Base-by-base conservation (phyloP, 2,113 vertebrate genomes). In the Rutilus rutilus region DNA sequence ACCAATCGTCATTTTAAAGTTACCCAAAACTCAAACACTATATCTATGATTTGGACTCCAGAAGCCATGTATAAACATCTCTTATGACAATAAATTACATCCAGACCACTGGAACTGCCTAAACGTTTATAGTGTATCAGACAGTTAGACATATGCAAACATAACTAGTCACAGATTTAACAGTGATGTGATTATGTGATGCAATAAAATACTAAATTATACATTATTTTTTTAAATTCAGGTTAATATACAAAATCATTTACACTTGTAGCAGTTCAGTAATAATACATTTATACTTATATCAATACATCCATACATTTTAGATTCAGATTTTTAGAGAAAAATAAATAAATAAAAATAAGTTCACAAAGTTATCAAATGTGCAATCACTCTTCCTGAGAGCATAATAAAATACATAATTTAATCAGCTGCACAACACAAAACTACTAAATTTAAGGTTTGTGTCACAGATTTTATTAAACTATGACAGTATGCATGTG, bases 1-100 rank as follows among this genome's bases (percentile, higher is more conserved):
- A 84, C 86, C 65, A 86, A 83, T 88, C 85, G 84, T 85, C 64
- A 74, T 69, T 71, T 71, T 69, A 54, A 80, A 33, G n/a, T 30
- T 78, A 39, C 21, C 19, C 19, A 85, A 57, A 15, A 50, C 57
- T 36, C 23, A 25, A 25, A 57, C 14, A 27, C 27, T 30, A 42
- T 1, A 15, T 23, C 7, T 57, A 7, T 23, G 9, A 42, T 8
- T 27, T 25, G 25, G 42, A 50, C 11, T 64, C 45, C 21, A 25
- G 30, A 62, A 74, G 19, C 30, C 52, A 76, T 36, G 45, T 30
- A 59, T 81, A 64, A 62, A 84, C 71, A 73, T 25, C 25, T 42
- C 36, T 1, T 10, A 65, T n/a, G 9, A 75, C 6, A 84, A 78
- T 47, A 45, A 27, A 64, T 80, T 3, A 80, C 23, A 80, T 30